A percentile compares a stretch with the other conserved stretches of the same genome.
Conservation (phyloP, 1,140 invertebrate genomes). For the Leptonema lineaticorne region DNA sequence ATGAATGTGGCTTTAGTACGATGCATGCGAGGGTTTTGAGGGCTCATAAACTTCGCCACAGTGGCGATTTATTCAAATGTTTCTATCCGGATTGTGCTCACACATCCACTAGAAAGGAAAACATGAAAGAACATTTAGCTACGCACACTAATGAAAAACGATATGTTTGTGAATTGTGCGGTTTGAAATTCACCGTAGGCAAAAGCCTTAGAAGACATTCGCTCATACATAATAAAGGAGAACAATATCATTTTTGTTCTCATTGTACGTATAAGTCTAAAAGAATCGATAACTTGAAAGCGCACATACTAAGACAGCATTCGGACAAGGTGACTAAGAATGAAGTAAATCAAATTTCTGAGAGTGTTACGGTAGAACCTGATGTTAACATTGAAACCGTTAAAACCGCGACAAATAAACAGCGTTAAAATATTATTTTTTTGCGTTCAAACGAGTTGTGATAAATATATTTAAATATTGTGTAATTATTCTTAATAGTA, state of each 20-base stretch:
- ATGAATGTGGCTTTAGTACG: conserved; percentile 63
- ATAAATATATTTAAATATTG: too few relatives aligned
- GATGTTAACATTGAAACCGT: conserved; percentile 3
- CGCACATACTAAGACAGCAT: conserved; percentile 53
- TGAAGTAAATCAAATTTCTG: conserved; percentile 41
- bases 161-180: conserved; percentile 57
- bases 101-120: conserved; percentile 55
- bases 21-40: conserved; percentile 61
- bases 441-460: too few relatives aligned
- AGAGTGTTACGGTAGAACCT: conserved; percentile 1
- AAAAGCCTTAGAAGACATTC: conserved; percentile 56
- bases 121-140: conserved; percentile 54
- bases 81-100: conserved; percentile 54
- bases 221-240: conserved; percentile 49
- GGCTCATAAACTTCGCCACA: conserved; percentile 58
- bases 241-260: conserved; percentile 46
- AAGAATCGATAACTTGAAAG: conserved; percentile 59
- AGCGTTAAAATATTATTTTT: too few relatives aligned
- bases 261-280: conserved; percentile 56
- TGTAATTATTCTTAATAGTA: too few relatives aligned
- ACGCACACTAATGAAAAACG: conserved; percentile 60
- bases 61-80: conserved; percentile 59
- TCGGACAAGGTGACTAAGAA: conserved; percentile 48
- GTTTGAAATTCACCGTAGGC: conserved; percentile 54
- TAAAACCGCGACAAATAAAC: too few relatives aligned